These are phyloP conservation scores for Hydrolagus colliei DNA, from an alignment of 2,797 vertebrate species.

Conservation along the genomic window DNA sequence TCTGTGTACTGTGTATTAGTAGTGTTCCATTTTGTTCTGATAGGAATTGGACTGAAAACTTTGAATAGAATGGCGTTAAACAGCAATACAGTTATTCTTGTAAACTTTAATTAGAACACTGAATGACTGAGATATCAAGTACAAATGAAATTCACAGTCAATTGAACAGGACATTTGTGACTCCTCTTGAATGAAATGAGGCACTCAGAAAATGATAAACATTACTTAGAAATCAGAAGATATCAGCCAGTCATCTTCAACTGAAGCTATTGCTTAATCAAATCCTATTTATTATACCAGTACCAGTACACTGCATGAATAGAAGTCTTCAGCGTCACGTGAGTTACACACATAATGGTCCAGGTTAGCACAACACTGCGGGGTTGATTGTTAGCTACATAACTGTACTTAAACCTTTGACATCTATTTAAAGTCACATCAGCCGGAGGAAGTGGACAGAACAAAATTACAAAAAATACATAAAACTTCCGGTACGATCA, in stretches of 20 bases:
- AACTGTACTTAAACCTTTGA: background rate
- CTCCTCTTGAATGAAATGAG: background rate
- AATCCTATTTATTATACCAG: background rate
- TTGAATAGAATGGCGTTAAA: background rate
- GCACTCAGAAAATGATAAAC: background rate
- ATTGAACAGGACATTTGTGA: background rate
- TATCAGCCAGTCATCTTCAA: background rate
- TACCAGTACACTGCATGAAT: background rate
- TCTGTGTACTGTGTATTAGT: no score
- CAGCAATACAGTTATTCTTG: background rate
- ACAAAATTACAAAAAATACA: background rate
- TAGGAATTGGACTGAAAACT: no score
- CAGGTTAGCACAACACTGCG: background rate
- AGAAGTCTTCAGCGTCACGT: background rate
- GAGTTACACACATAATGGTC: background rate
- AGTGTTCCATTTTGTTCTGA: no score
- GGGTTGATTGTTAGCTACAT: background rate
- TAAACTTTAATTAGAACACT: constrained; percentile 14
- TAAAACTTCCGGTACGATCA: background rate
- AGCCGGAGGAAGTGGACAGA: background rate
- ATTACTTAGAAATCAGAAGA: background rate
- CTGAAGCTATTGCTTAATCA: background rate
- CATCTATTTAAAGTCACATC: background rate
- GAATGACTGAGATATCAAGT: background rate
- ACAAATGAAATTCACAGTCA: constrained; percentile 8